Base-by-base conservation (phyloP, 2,113 vertebrate species). In the Heteronetta atricapilla region DNA sequence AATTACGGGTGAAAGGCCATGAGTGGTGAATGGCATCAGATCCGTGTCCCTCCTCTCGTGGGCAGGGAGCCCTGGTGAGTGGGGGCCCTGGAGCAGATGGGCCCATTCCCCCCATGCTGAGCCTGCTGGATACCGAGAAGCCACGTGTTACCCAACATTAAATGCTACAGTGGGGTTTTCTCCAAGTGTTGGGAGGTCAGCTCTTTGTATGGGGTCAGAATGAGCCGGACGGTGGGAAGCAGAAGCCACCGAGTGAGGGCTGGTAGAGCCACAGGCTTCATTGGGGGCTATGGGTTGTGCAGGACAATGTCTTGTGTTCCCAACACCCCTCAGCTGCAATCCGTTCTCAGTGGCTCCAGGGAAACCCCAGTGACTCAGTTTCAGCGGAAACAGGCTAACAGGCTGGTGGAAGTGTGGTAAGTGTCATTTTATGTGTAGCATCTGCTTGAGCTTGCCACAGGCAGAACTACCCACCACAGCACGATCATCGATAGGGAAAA, bases 331-430 rank as follows among this genome's bases (percentile, higher is more conserved):
- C 70, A 50, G 6, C 73, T 6, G 6, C 38, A 64, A 80, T 68
- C 23, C 34, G 36, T 79, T 36, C 11, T 7, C 50, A 76, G 33
- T 95, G 70, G 75, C 83, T 86, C 42, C 48, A 15, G 34, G 46
- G 79, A 28, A 94, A 20, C 25, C 28, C 68, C 1, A 3, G 38
- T 91, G 95, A 93, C 88, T 86, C 90, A 88, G 25, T 94, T 95
- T 91, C 90, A 70, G 66, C 6, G 80, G 88, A 95, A 90, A 64
- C 42, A 28, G 34, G 36, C 62, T 68, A 79, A 72, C 34, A 72
- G 86, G 86, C 62, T 74, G 40, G 44, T 83, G 13, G 52, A 84
- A 83, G 58, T 29, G 8, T 29, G 42, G 78, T 88, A 86, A 88
- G 15, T 42, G 72, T 79, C 19, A 3, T 31, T 87, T 8, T 23